These are phyloP conservation scores for Lepidurus apus DNA, from an alignment of 1,140 invertebrate species.

Conservation along the genomic window DNA sequence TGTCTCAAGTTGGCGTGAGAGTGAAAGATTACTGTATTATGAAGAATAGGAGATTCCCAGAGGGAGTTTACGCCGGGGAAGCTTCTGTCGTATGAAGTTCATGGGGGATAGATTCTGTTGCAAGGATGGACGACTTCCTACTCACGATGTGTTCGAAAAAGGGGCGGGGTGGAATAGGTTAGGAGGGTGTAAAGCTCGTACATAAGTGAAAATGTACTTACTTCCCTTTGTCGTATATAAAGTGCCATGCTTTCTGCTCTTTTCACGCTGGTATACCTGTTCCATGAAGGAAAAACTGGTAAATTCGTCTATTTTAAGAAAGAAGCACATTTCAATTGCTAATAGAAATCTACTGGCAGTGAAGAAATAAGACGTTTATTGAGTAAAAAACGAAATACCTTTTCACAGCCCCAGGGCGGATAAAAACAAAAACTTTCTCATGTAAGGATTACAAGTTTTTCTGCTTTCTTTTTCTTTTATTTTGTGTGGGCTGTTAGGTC, in stretches of 20 bases:
- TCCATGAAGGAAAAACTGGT: not conserved
- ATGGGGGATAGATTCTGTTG: not conserved
- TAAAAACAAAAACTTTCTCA: too few species aligned
- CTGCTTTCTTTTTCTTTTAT: too few species aligned
- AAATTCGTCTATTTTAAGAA: not conserved
- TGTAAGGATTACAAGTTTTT: too few species aligned
- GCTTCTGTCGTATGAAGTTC: not conserved
- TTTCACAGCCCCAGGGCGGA: too few species aligned
- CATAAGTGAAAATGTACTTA: not conserved
- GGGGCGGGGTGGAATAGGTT: not conserved
- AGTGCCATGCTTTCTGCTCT: not conserved
- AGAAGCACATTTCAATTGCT: not conserved
- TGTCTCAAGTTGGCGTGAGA: not conserved
- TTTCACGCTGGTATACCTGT: not conserved
- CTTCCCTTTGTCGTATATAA: not conserved
- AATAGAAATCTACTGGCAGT: not conserved
- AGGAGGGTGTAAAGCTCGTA: not conserved
- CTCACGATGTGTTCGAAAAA: not conserved
- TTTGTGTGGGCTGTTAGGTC: too few species aligned
- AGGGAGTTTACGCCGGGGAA: not conserved
- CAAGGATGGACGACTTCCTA: not conserved
- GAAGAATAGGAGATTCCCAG: not conserved
- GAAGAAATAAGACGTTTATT: not conserved
- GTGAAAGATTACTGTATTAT: constrained; percentile 7
- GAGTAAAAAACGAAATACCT: too few species aligned